Conservation (phyloP, 2,797 vertebrate species). For the Scolopax bukidnonensis region DNA sequence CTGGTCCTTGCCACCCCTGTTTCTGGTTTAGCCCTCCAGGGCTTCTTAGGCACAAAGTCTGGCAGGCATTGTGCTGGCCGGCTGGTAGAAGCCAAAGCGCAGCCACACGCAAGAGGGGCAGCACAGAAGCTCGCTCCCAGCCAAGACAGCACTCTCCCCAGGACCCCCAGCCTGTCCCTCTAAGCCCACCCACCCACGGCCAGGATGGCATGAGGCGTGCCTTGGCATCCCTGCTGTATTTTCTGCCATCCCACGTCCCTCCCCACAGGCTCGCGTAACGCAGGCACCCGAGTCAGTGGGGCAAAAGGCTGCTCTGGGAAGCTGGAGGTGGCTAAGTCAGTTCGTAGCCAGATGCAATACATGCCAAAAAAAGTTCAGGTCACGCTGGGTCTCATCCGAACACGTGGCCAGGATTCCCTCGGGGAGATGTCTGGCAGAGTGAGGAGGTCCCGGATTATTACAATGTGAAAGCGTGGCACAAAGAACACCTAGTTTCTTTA, state of each 20-base stretch:
- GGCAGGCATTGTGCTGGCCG: background rate
- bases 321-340: background rate
- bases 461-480: background rate
- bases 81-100: background rate
- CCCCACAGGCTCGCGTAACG: background rate
- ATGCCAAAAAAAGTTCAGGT: background rate
- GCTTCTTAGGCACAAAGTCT: background rate
- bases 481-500: background rate
- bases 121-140: fast-evolving
- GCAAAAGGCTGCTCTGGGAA: background rate
- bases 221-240: background rate
- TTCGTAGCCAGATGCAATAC: background rate
- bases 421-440: background rate
- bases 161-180: background rate
- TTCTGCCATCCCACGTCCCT: background rate
- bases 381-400: background rate
- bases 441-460: background rate
- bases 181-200: background rate
- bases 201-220: background rate
- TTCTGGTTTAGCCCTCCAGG: background rate
- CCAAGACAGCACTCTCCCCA: background rate
- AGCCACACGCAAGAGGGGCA: fast-evolving
- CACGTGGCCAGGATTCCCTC: background rate
- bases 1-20: background rate
- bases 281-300: background rate